Base-by-base conservation (phyloP, 2,113 vertebrate species). In the Murina feae region DNA sequence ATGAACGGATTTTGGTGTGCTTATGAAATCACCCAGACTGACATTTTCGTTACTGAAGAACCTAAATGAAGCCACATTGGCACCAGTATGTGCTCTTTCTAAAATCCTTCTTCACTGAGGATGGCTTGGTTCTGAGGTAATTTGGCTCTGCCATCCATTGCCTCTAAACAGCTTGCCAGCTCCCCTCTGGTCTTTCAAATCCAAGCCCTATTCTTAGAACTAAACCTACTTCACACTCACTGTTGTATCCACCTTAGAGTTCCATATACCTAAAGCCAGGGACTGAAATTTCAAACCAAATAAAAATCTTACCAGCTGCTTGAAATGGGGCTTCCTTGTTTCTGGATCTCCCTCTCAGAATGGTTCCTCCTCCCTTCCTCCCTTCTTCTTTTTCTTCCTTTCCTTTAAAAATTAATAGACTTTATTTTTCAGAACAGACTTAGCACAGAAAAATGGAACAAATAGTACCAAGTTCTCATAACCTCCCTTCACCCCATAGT, bases 291-390 rank as follows among this genome's bases (percentile, higher is more conserved):
- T 71, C n/a, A 65, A 81, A 32, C 9, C 17, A 28, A 28, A 9
- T 23, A 6, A 60, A 17, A 84, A 35, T 37, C 35, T 65, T 63
- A 11, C 23, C 82, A 20, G 23, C 13, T 74, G 17, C 30, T 84
- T 75, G 11, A 79, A 63, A 47, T 69, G 76, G 28, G 9, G 21
- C 4, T 78, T 94, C 72, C 72, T 76, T 51, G 3, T 68, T 96
- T 87, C 66, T 58, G 74, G 8, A 53, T 72, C 5, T 18, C 4
- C 4, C 2, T 49, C 9, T 7, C 21, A 71, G 66, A 75, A 39
- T 5, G 1, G 5, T 37, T 9, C 35, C 30, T 20, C 9, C 35
- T 42, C 18, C 18, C 18, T 51, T 0, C 47, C 25, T 74, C 8
- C 71, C 44, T 75, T 12, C 16, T 42, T 69, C 9, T 49, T 55